A percentile compares a stretch with the other conserved stretches of the same genome.
phyloP scores from a whole-genome alignment of 2,888 invertebrate genomes.

The Ennomos fuscantarius region DNA sequence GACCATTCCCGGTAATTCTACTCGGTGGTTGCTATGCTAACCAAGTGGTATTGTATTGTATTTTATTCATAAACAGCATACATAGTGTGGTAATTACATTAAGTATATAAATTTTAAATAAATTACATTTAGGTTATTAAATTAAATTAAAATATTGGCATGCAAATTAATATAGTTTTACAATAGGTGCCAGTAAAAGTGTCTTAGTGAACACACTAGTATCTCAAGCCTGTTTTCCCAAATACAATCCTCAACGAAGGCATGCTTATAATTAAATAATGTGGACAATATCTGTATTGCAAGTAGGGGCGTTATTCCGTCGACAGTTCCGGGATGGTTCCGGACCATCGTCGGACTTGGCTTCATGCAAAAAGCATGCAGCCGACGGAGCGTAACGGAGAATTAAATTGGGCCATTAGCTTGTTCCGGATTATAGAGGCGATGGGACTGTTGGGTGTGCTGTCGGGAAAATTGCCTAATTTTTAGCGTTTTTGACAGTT shows the following conservation, averaged over 20 bases:
- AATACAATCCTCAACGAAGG: neutral
- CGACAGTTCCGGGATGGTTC: neutral
- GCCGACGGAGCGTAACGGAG: constrained; percentile 58
- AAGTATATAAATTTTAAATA: too few relatives aligned
- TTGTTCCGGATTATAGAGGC: constrained; percentile 37
- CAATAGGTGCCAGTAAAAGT: too few relatives aligned
- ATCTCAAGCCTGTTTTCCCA: neutral
- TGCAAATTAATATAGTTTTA: too few relatives aligned
- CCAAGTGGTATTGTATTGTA: too few relatives aligned
- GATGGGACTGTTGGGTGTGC: neutral
- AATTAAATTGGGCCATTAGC: constrained; percentile 76
- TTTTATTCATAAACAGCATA: too few relatives aligned
- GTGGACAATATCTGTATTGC: neutral
- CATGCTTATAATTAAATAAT: constrained; percentile 12
- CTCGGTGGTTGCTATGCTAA: too few relatives aligned
- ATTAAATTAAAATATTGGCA: too few relatives aligned
- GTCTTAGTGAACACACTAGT: too few relatives aligned
- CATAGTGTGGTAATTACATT: too few relatives aligned
- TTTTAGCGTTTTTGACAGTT: too few relatives aligned
- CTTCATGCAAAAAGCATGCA: constrained; percentile 52
- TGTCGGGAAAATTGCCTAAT: constrained; percentile 6
- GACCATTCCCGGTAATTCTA: too few relatives aligned
- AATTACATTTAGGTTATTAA: too few relatives aligned
- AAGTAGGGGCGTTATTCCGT: neutral
- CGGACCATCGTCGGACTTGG: constrained; percentile 37